A percentile compares a stretch with the other conserved stretches of the same genome.
Evolutionary conservation across 1,140 invertebrate species (phyloP).

Genomic region (Ostrea denselamellosa): DNA sequence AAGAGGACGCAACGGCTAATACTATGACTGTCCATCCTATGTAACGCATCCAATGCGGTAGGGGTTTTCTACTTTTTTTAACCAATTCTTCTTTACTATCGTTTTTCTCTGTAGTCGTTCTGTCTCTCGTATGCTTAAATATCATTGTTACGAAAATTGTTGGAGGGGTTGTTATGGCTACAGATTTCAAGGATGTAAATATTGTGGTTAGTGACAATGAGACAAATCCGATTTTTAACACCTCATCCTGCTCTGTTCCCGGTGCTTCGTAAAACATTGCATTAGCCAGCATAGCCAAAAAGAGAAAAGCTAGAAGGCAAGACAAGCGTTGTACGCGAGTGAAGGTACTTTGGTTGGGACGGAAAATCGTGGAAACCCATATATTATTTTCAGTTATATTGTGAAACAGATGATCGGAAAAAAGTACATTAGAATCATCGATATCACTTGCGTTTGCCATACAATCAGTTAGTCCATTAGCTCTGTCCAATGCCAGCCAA

Average conservation of each 20-base stretch:
- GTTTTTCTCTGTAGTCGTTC: neutral
- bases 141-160: slow-evolving; percentile 57
- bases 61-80: slow-evolving; percentile 30
- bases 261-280: slow-evolving; percentile 69
- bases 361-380: slow-evolving; percentile 56
- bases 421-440: slow-evolving; percentile 74
- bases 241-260: slow-evolving; percentile 20
- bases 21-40: slow-evolving; percentile 65
- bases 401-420: slow-evolving; percentile 72
- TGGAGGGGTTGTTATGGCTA: slow-evolving; percentile 50
- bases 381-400: slow-evolving; percentile 64
- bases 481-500: slow-evolving; percentile 74
- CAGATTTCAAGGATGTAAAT: slow-evolving; percentile 49
- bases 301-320: slow-evolving; percentile 68
- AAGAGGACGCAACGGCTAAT: slow-evolving; percentile 48
- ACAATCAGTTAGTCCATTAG: slow-evolving; percentile 72
- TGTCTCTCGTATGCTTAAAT: slow-evolving; percentile 60
- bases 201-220: slow-evolving; percentile 56
- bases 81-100: neutral
- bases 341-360: slow-evolving; percentile 57
- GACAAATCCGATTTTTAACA: slow-evolving; percentile 55
- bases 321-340: slow-evolving; percentile 70
- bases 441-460: slow-evolving; percentile 67
- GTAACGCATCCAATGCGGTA: slow-evolving; percentile 68
- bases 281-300: slow-evolving; percentile 73